These are phyloP conservation scores for Ascaphus truei DNA, from an alignment of 2,113 vertebrate species.

Conservation along the genomic window DNA sequence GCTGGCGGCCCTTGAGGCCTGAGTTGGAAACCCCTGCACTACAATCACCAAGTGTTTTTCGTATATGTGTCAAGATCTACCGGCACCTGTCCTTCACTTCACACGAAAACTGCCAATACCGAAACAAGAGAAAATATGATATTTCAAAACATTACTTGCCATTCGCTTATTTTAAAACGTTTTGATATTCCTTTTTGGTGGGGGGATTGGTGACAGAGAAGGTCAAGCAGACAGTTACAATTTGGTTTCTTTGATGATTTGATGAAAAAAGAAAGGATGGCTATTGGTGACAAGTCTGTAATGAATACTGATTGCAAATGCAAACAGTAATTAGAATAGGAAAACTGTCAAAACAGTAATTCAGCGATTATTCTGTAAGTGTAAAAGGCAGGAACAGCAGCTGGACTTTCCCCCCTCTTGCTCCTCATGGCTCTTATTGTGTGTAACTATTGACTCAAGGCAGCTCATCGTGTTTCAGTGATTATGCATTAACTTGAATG, in stretches of 20 bases:
- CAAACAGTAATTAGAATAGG: background rate
- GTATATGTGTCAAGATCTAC: too few species aligned
- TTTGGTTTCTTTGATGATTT: background rate
- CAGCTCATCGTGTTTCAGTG: too few species aligned
- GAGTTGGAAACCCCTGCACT: too few species aligned
- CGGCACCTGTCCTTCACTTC: too few species aligned
- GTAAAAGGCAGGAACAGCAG: background rate
- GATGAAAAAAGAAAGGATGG: background rate
- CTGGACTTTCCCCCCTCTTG: too few species aligned
- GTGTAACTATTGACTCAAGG: too few species aligned
- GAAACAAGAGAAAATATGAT: too few species aligned
- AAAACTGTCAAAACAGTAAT: background rate
- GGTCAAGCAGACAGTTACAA: background rate
- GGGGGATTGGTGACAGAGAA: background rate
- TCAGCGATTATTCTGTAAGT: background rate
- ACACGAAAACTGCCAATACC: too few species aligned
- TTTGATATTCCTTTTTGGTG: background rate
- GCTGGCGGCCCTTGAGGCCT: too few species aligned
- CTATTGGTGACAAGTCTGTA: background rate
- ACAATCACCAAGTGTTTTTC: too few species aligned
- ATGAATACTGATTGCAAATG: slow-evolving; percentile 5
- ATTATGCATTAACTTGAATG: too few species aligned
- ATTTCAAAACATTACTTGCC: background rate
- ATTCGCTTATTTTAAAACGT: background rate
- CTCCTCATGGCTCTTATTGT: too few species aligned